Base-by-base conservation (phyloP, 1,140 invertebrate genomes). In the Drosophila lacteicornis region DNA sequence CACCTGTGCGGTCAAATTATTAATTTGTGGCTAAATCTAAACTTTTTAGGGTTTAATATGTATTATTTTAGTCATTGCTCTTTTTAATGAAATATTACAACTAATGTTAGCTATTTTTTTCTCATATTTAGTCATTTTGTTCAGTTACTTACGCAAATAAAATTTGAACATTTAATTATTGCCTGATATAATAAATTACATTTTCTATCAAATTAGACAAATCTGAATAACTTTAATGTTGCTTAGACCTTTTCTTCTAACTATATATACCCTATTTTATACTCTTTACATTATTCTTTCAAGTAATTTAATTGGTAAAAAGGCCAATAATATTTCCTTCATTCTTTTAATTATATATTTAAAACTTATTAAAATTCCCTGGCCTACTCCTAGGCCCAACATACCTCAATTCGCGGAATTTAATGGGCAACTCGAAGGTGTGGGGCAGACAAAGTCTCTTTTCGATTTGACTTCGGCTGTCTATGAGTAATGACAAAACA, bases 401-500 rank as follows among this genome's bases (percentile, higher is more conserved):
- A 71, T 71, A 47, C 50, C 42, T 15, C 15, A 4, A 33, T 9
- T 4, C 3, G 11, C 3, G 8, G 9, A 12, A 22, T 36, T 36
- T 42, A 73, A 42, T 50, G 45, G 45, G 36, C 15, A 58, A 1
- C n/a, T 27, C 45, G n/a, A 69, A 77, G 75, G 75, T 76, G 75
- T 68, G 75, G 75, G 55, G 49, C 63, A 46, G 46, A 68, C 74
- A 77, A 77, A 77, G 75, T 38, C 74, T 68, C 19, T 46, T 17
- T 45, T 30, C 73, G 53, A 40, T 22, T 55, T 43, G 19, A n/a
- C 50, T 69, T 58, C 42, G 50, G 30, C 56, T 47, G 40, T 69
- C 65, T 60, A 77, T 77, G 75, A 77, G 74, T 60, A 69, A 77
- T 68, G 49, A 68, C 56, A 75, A 78, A 76, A 60, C 45, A 73